Conservation (phyloP, 2,113 vertebrate genomes). For the Pycnonotus jocosus region DNA sequence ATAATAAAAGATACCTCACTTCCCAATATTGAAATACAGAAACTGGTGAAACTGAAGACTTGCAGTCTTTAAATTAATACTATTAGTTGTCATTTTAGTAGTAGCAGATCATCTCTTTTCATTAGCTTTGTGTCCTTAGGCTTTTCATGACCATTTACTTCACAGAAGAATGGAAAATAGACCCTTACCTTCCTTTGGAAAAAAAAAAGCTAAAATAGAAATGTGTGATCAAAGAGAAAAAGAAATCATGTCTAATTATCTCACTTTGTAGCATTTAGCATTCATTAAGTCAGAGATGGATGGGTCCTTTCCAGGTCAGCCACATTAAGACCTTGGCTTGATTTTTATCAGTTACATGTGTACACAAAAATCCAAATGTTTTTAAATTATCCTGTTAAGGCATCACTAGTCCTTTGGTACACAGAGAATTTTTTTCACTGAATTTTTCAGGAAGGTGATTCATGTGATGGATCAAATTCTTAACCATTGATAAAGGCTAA, state of each 20-base stretch:
- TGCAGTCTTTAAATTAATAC: neutral
- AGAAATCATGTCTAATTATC: neutral
- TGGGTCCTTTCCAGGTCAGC: neutral
- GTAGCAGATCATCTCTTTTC: neutral
- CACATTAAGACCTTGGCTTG: neutral
- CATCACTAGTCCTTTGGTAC: neutral
- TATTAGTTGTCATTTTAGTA: neutral
- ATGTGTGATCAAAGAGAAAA: neutral
- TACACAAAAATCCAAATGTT: neutral
- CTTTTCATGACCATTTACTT: neutral
- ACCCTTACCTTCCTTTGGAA: neutral
- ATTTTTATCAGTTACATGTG: neutral
- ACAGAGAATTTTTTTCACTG: neutral
- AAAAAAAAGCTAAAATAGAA: neutral
- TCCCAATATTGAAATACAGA: neutral
- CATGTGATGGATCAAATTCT: neutral
- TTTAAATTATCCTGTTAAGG: neutral
- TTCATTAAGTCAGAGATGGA: neutral
- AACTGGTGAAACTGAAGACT: neutral
- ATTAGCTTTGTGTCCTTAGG: neutral
- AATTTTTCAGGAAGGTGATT: neutral
- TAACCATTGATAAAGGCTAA: neutral
- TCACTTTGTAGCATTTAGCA: neutral
- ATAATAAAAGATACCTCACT: neutral
- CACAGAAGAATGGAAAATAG: neutral